Conservation (phyloP, 30 jellyfish, hydroid and myxozoan genomes). For the Turritopsis dohrnii region DNA sequence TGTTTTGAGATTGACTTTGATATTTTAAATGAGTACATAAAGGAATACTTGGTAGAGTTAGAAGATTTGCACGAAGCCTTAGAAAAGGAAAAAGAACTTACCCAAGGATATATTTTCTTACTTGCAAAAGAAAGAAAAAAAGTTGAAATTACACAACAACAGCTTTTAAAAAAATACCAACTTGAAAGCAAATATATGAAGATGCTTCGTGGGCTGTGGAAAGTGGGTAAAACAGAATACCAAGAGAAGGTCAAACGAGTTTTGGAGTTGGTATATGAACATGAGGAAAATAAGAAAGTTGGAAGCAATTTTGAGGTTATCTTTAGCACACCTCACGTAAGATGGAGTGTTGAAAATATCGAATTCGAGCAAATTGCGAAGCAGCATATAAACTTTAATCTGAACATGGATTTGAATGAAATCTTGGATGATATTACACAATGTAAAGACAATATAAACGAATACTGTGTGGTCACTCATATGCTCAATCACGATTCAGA, state of each 20-base stretch:
- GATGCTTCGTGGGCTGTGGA: not conserved
- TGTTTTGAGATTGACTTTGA: slow-evolving; percentile 10
- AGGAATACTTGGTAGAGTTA: slow-evolving; percentile 1
- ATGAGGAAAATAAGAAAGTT: not conserved
- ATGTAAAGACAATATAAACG: not conserved
- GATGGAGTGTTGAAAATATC: slow-evolving; percentile 2
- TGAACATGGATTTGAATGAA: slow-evolving; percentile 3
- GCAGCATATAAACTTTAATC: not conserved
- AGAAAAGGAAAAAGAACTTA: not conserved
- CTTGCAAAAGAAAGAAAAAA: slow-evolving; percentile 9
- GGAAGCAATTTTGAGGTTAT: not conserved
- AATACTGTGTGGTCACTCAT: not conserved
- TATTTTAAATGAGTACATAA: not conserved
- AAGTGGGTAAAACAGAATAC: slow-evolving; percentile 2
- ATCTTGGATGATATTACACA: not conserved
- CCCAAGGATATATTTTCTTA: slow-evolving; percentile 3
- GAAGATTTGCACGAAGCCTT: not conserved
- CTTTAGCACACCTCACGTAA: not conserved
- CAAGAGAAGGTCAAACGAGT: not conserved
- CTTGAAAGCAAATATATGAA: not conserved
- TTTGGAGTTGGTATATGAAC: not conserved
- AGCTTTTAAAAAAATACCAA: not conserved
- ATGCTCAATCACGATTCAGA: not conserved
- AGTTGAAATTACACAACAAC: not conserved
- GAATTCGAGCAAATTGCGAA: not conserved